phyloP scores from a whole-genome alignment of 1,140 invertebrate species.

The Zaprionus lachaisei region DNA sequence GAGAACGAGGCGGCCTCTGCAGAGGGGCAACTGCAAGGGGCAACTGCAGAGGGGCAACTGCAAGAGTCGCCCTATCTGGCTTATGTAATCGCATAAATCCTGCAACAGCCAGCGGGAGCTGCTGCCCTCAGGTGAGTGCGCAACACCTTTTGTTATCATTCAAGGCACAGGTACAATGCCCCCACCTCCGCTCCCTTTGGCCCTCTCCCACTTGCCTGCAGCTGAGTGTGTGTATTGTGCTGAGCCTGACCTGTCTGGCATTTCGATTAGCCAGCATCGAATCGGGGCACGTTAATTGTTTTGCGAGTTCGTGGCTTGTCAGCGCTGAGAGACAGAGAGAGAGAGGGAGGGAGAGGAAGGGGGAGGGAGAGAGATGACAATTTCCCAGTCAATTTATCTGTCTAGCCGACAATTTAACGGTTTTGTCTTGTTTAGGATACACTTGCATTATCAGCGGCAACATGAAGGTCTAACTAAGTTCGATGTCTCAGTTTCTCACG shows the following conservation, averaged over 20 bases:
- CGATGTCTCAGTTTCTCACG: neutral
- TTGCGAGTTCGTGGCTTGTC: slow-evolving; percentile 51
- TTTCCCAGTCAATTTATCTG: slow-evolving; percentile 51
- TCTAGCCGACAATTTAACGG: slow-evolving; percentile 46
- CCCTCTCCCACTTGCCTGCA: slow-evolving; percentile 2
- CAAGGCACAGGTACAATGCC: slow-evolving; percentile 39
- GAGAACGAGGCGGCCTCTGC: neutral
- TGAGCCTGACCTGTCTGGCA: slow-evolving; percentile 22
- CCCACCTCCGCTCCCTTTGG: neutral
- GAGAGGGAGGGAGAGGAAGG: no score
- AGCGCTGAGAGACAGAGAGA: slow-evolving; percentile 21
- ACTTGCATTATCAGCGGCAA: neutral
- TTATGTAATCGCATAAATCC: slow-evolving; percentile 55
- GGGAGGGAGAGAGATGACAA: slow-evolving; percentile 7
- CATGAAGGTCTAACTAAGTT: neutral
- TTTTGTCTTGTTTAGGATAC: slow-evolving; percentile 29
- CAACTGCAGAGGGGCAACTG: no score
- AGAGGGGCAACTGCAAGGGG: neutral
- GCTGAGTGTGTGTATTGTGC: neutral
- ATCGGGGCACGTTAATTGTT: slow-evolving; percentile 51
- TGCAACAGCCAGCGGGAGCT: slow-evolving; percentile 42
- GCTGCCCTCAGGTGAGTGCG: slow-evolving; percentile 38
- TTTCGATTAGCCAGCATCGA: slow-evolving; percentile 54
- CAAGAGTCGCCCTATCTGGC: slow-evolving; percentile 26
- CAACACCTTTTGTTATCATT: slow-evolving; percentile 57